phyloP scores from a whole-genome alignment of 2,888 invertebrate species.

The Drosophila putrida region DNA sequence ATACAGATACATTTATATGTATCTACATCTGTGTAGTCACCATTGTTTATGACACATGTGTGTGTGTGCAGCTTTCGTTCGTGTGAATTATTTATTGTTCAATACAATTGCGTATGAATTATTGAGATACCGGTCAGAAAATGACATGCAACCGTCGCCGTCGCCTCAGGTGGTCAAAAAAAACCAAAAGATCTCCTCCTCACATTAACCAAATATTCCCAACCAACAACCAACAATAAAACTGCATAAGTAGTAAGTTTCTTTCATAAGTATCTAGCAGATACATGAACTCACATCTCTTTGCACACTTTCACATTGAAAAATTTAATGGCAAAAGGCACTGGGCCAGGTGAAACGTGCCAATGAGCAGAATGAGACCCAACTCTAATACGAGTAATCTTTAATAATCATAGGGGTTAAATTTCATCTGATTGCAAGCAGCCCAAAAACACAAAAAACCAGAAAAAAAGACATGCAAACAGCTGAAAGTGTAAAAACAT shows the following conservation, averaged over 20 bases:
- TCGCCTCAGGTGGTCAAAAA: slow-evolving; percentile 60
- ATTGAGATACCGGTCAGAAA: slow-evolving; percentile 76
- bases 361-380: slow-evolving; percentile 41
- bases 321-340: slow-evolving; percentile 50
- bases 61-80: slow-evolving; percentile 67
- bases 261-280: slow-evolving; percentile 17
- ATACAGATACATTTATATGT: slow-evolving; percentile 9
- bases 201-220: slow-evolving; percentile 48
- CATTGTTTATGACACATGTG: slow-evolving; percentile 48
- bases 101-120: slow-evolving; percentile 78
- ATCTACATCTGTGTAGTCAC: slow-evolving; percentile 33
- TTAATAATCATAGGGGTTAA: slow-evolving; percentile 60
- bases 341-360: slow-evolving; percentile 62
- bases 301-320: slow-evolving; percentile 69
- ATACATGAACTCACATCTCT: slow-evolving; percentile 22
- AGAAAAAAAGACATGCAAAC: slow-evolving; percentile 10
- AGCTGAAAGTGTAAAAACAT: slow-evolving; percentile 8
- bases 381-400: slow-evolving; percentile 50
- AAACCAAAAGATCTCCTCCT: slow-evolving; percentile 51
- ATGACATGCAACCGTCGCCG: slow-evolving; percentile 72
- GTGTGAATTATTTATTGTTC: slow-evolving; percentile 79
- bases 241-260: slow-evolving; percentile 13
- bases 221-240: neutral
- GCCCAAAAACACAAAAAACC: neutral
- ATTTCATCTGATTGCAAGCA: slow-evolving; percentile 41